Base-by-base conservation (phyloP, 1,140 invertebrate species). In the Neodiprion fabricii region DNA sequence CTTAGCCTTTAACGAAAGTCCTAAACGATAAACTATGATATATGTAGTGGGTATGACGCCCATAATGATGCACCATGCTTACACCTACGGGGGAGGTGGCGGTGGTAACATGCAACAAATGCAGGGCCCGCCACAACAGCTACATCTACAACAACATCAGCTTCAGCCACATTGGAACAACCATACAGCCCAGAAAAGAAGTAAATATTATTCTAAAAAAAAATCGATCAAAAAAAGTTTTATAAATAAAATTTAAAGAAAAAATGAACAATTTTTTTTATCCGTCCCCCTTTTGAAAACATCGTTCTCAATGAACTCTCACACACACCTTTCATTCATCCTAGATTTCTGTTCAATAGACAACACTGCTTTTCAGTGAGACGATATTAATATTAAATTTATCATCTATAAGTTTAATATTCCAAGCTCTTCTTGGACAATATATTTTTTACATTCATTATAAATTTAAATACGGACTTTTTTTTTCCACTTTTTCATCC, bases 101-200 rank as follows among this genome's bases (percentile, higher is more conserved):
- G 87, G 85, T 87, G 87, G 87, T 89, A 87, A 86, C 86, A 87
- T 89, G 85, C 88, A 89, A 89, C 90, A 90, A 88, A 90, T 89
- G 87, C 88, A 89, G 89, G 86, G 84, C 82, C 88, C 83, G 75
- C 80, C 83, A 78, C 85, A 86, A 81, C 86, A 85, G 73, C 87
- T 86, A 85, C 86, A 88, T 83, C 84, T 87, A 82, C 87, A 86
- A 85, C 87, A 87, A 76, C 89, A 89, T 88, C 89, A 89, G 83
- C 85, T 88, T 82, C 90, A 90, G 85, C 89, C 87, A 85, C 90
- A 90, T 82, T 91, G 91, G 90, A 91, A 90, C 86, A 88, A 87
- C 85, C 84, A 85, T 87, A 85, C 83, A 79, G 83, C 89, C 84
- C 87, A 87, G 81, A 90, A 89, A 88, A 88, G 87, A 90, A 90